Base-by-base conservation (phyloP, 1,140 invertebrate species). In the Papilio polyxenes region DNA sequence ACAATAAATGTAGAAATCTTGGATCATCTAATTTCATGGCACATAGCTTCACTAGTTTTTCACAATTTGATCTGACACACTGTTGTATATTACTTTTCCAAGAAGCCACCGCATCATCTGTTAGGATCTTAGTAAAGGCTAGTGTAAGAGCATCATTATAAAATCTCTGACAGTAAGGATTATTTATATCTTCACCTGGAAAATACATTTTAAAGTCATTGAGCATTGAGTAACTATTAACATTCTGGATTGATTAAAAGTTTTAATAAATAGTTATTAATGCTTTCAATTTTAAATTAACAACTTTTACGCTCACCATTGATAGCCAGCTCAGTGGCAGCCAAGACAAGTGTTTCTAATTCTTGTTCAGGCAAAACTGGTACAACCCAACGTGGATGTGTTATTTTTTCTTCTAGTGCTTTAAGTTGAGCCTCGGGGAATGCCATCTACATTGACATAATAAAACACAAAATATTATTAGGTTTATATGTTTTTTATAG, bases 21-120 rank as follows among this genome's bases (percentile, higher is more conserved):
- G 98, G 98, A 97, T 98, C 99, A 95, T 99, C 98, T 88, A 99
- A 97, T 82, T 97, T 96, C 91, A 99, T 95, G 81, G 98, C 98
- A 95, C 98, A 98, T 84, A 99, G 95, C 95, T 99, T 98, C 78
- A 99, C 96, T 80, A 99, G 95, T 91, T 97, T 97, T 91, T 98
- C 97, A 92, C 98, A 99, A 90, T 99, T 99, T 86, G 98, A 97
- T 89, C 98, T 96, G 87, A 99, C 99, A 95, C 98, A 99, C 93
- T 97, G 97, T 94, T 99, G 98, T 89, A 99, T 99, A 93, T 99
- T 99, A 90, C 97, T 96, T 95, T 99, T 99, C 99, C 99, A 99
- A 89, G 98, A 98, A 89, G 97, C 98, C 53, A 99, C 98, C 75
- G 98, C 98, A 92, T 99, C 98, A 95, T 99, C 98, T n/a, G 98